These are phyloP conservation scores for Neoaliturus tenellus DNA, from an alignment of 2,888 invertebrate genomes.

Conservation along the genomic window DNA sequence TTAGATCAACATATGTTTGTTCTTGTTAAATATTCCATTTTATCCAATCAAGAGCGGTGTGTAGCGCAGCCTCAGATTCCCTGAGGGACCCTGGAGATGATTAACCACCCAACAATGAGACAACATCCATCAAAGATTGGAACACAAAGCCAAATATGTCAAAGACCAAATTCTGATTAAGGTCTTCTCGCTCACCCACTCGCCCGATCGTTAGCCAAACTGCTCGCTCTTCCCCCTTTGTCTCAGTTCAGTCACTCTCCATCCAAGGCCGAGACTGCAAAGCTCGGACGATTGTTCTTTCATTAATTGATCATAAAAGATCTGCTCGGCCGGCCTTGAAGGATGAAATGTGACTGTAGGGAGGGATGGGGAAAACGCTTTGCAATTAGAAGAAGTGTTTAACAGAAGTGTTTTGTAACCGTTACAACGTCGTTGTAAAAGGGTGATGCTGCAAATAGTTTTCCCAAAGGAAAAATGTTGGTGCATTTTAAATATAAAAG, in stretches of 20 bases:
- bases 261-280: not conserved
- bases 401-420: too few species aligned
- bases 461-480: too few species aligned
- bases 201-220: not conserved
- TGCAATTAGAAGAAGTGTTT: not conserved
- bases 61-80: too few species aligned
- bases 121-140: not conserved
- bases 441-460: too few species aligned
- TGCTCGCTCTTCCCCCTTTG: not conserved
- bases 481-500: too few species aligned
- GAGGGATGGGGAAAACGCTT: not conserved
- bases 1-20: too few species aligned
- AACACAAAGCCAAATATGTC: not conserved
- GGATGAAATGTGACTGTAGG: not conserved
- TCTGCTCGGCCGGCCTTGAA: not conserved
- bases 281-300: not conserved
- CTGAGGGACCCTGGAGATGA: too few species aligned
- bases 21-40: too few species aligned
- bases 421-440: too few species aligned
- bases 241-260: not conserved
- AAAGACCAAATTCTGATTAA: not conserved
- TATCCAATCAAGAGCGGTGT: too few species aligned
- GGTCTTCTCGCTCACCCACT: not conserved
- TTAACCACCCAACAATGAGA: not conserved
- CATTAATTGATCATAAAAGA: constrained; percentile 5